phyloP scores from a whole-genome alignment of 2,888 invertebrate genomes.

The Oligia strigilis region DNA sequence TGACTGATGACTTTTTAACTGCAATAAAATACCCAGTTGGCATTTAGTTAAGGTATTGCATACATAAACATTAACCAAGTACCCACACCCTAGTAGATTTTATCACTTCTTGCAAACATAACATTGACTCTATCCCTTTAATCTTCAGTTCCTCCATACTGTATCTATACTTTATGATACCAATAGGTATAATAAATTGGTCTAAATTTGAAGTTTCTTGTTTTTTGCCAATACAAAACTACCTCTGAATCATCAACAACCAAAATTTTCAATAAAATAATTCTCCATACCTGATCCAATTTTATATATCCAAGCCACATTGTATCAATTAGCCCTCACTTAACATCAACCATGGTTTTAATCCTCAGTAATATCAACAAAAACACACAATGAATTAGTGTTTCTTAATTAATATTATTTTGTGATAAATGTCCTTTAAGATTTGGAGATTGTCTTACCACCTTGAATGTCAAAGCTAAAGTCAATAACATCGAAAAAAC shows the following conservation, averaged over 20 bases:
- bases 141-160: neutral
- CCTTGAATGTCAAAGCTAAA: conserved; percentile 44
- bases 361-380: conserved; percentile 2
- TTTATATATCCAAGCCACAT: neutral
- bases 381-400: neutral
- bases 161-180: neutral
- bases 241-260: neutral
- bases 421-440: conserved; percentile 21
- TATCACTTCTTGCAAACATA: neutral
- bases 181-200: neutral
- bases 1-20: conserved; percentile 31
- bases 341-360: neutral
- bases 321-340: neutral
- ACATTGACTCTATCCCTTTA: neutral
- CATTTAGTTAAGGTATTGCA: conserved; percentile 10
- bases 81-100: neutral
- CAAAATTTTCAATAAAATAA: neutral
- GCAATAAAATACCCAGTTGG: conserved; percentile 9
- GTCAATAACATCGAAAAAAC: conserved; percentile 43
- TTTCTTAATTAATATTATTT: conserved; percentile 9
- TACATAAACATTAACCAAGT: neutral
- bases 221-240: neutral
- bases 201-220: neutral
- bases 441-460: conserved; percentile 38
- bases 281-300: neutral